Evolutionary conservation across 2,888 invertebrate genomes (phyloP).

Genomic region (Pachliopta kotzebuea): DNA sequence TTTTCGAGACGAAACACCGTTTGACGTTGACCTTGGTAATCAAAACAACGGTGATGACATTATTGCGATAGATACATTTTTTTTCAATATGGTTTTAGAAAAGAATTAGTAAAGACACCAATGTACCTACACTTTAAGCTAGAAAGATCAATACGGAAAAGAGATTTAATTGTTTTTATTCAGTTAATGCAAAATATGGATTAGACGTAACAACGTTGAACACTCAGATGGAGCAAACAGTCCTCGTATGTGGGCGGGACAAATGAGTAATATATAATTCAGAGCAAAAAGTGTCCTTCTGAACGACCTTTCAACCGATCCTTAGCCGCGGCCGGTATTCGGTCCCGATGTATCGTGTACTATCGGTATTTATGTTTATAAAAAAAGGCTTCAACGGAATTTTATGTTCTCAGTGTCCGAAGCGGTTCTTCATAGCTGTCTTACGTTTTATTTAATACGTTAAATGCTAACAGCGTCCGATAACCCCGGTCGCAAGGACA

Average conservation of each 20-base stretch:
- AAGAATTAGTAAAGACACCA: neutral
- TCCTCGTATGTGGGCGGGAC: constrained; percentile 46
- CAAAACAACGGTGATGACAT: constrained; percentile 8
- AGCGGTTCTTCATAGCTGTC: constrained; percentile 74
- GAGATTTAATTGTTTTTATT: neutral
- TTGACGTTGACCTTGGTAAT: constrained; percentile 23
- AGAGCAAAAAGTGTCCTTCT: constrained; percentile 70
- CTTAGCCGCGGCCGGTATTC: constrained; percentile 41
- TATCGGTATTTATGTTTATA: constrained; percentile 67
- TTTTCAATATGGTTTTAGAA: no score
- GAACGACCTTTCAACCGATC: constrained; percentile 67
- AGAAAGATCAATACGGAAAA: neutral
- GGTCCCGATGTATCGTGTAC: constrained; percentile 58
- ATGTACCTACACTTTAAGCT: neutral
- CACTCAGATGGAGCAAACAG: constrained; percentile 32
- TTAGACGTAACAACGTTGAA: constrained; percentile 8
- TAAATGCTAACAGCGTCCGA: constrained; percentile 77
- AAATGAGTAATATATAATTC: constrained; percentile 50
- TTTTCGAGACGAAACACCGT: constrained; percentile 6
- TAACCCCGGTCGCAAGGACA: constrained; percentile 76
- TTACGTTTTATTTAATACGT: constrained; percentile 66
- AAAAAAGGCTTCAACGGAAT: constrained; percentile 77
- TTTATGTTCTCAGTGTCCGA: constrained; percentile 62
- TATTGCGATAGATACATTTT: no score
- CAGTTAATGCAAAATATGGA: constrained; percentile 20